Evolutionary conservation across 1,140 invertebrate genomes (phyloP), one percentile per base, ranked within the genome.

Genomic region (Leptinotarsa texana): DNA sequence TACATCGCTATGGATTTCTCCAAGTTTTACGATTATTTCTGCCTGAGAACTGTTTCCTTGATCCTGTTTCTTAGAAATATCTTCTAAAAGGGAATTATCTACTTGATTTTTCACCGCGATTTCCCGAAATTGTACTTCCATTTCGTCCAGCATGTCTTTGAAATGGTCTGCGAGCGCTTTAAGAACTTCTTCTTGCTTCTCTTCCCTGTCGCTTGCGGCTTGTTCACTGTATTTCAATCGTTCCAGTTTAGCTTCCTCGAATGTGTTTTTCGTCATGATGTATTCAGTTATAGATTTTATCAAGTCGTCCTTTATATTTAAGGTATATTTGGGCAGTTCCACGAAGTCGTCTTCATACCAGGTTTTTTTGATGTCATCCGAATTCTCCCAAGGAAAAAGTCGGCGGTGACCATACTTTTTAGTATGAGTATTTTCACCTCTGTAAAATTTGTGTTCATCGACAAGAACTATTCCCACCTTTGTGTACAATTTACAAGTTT

Each of bases 231-330:
- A 71, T 24, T 18, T 71, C 21, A 51, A 18, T 15, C 69, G 27
- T 1, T 48, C 69, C 15, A 71, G 21, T 62, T 18, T 21, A 15
- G 69, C 69, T 24, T 71, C 49, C 18, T 71, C 69, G 1, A 71
- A 71, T 6, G 42, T n/a, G 57, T 71, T 71, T 71, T 71, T 71
- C 6, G 42, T 18, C 69, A 71, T 71, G 3, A 71, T 21, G 49
- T 71, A 71, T 18, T 71, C 69, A 11, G 13, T 71, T n/a, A 71
- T 33, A 6, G 48, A 24, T 3, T 21, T 22, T 24, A 71, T 21
- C n/a, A 57, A 51, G 13, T 71, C 51, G 17, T 71, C 69, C 22
- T 18, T 57, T 4, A 71, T 21, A 21, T 17, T 62, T 22, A 71
- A 21, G 13, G 22, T 62, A 22, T 71, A 71, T 24, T 24, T 51